Conservation (phyloP, 1,140 invertebrate genomes). For the Zaprionus africanus region DNA sequence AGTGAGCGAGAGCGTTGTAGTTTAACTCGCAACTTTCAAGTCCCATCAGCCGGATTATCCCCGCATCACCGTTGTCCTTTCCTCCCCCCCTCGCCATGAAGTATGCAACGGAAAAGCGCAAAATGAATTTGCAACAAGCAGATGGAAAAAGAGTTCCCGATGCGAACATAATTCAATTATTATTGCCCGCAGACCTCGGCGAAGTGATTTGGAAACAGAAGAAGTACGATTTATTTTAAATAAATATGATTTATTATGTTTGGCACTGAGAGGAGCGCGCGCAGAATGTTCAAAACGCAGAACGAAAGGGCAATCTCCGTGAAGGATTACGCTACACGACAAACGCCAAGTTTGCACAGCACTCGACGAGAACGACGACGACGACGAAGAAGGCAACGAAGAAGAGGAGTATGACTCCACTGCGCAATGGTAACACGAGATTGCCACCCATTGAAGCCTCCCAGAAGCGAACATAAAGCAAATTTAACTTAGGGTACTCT, state of each 20-base stretch:
- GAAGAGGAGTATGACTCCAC: not conserved
- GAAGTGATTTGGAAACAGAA: slow-evolving; percentile 41
- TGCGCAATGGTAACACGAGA: slow-evolving; percentile 37
- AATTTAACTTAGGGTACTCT: slow-evolving; percentile 71
- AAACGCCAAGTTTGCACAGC: slow-evolving; percentile 62
- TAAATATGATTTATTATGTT: slow-evolving; percentile 83
- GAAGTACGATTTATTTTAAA: slow-evolving; percentile 73
- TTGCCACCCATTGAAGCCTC: slow-evolving; percentile 2
- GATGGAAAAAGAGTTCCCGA: slow-evolving; percentile 36
- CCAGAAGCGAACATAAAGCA: slow-evolving; percentile 38
- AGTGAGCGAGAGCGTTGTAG: not conserved
- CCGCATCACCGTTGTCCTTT: not conserved
- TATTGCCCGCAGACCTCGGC: slow-evolving; percentile 50
- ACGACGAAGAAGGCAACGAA: not conserved
- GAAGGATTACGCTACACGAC: slow-evolving; percentile 54
- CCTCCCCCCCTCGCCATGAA: slow-evolving; percentile 4
- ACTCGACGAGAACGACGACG: slow-evolving; percentile 44
- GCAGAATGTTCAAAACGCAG: not conserved
- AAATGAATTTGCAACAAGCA: slow-evolving; percentile 40
- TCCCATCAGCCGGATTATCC: slow-evolving; percentile 32
- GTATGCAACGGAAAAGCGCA: slow-evolving; percentile 33
- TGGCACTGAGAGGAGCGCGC: slow-evolving; percentile 45
- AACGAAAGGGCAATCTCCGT: slow-evolving; percentile 55
- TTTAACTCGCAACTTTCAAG: slow-evolving; percentile 32
- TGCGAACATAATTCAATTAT: slow-evolving; percentile 75